These are phyloP conservation scores for Acanthis flammea DNA, from an alignment of 2,797 vertebrate species.

Conservation along the genomic window DNA sequence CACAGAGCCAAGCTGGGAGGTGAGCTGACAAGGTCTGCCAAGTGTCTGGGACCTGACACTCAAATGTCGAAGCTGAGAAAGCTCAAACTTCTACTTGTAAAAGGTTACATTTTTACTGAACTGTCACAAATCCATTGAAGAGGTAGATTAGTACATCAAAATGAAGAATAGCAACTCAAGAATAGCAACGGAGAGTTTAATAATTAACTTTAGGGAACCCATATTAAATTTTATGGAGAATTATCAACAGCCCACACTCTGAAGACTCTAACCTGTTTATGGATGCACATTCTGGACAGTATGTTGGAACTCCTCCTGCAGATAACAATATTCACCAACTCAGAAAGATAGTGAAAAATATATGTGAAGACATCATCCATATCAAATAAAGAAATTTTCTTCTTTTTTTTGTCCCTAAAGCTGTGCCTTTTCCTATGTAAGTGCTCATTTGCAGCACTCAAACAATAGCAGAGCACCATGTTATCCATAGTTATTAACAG, in stretches of 20 bases:
- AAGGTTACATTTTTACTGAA: not conserved
- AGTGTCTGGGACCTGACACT: accelerated
- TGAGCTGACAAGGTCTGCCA: not conserved
- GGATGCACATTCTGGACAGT: not conserved
- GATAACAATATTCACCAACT: not conserved
- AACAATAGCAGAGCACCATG: not conserved
- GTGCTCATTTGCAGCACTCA: not conserved
- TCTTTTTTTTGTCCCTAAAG: not conserved
- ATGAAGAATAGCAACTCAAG: not conserved
- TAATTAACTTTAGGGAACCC: not conserved
- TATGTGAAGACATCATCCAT: not conserved
- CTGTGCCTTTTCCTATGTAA: not conserved
- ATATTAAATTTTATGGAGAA: not conserved
- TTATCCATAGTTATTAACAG: not conserved
- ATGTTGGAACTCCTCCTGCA: not conserved
- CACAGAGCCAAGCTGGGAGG: not conserved
- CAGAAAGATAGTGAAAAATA: not conserved
- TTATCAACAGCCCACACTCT: not conserved
- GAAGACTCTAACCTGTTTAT: not conserved
- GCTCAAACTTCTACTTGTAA: not conserved
- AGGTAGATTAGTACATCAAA: not conserved
- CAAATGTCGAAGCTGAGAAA: not conserved
- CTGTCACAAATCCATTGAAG: not conserved
- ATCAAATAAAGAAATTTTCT: not conserved
- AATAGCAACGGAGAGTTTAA: not conserved